Evolutionary conservation across 2,888 invertebrate species (phyloP), one percentile per base, ranked within the genome.

Genomic region (Scaptomyza flava): DNA sequence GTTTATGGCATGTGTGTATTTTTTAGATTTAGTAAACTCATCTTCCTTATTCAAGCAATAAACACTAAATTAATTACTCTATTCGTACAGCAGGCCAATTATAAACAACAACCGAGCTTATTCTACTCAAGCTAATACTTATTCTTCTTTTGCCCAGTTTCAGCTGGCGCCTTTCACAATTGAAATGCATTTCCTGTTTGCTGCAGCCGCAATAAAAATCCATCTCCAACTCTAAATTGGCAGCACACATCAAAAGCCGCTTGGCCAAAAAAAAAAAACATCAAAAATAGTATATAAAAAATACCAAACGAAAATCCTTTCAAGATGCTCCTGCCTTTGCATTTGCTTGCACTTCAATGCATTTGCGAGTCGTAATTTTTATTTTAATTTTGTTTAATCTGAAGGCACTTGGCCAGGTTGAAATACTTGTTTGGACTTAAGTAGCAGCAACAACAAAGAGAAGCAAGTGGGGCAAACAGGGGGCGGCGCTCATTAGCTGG

Each of bases 301-400:
- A 6, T 6, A 12, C 12, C 12, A 34, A 34, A 12, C 33, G n/a
- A 58, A 73, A 83, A 83, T 83, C 88, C 82, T 83, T 88, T 83
- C 68, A 88, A 88, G 87, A 83, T 77, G 47, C 68, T 60, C 46
- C 61, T 72, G 56, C 45, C 6, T 20, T 46, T 41, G 38, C 68
- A 72, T 68, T 60, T 67, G 34, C 20, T 30, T 42, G 52, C 62
- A 46, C 58, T 62, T 53, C 57, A 67, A 63, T 69, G 78, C 79
- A 79, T 75, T 76, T 68, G 63, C 51, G 64, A 69, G 66, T 42
- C 57, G 51, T 58, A 68, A 74, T 77, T 68, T 63, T 71, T 57
- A 80, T 73, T 80, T 80, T 72, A 72, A 83, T 87, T 86, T 77
- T 68, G 72, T 64, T 68, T 68, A 83, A 82, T 77, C 69, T 77